Conservation (phyloP, 35 echinoderm and acorn worm genomes). For the Heliocidaris tuberculata region DNA sequence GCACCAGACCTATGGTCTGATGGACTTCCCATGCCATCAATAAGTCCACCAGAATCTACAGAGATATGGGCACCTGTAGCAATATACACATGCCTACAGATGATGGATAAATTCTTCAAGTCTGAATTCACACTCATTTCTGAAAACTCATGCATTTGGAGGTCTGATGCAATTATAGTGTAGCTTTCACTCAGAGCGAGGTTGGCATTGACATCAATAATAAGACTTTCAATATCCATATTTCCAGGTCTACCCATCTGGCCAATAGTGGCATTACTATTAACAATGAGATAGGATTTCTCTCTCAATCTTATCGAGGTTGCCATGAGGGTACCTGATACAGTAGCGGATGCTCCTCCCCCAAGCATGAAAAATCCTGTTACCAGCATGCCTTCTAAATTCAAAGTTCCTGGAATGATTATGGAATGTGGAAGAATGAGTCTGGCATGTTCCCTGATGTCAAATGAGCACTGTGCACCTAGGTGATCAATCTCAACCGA, state of each 20-base stretch:
- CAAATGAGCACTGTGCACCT: slow-evolving; percentile 65
- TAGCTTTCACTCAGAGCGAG: not conserved
- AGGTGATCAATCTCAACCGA: not conserved
- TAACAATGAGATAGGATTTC: not conserved
- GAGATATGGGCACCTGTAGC: slow-evolving; percentile 56
- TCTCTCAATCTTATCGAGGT: not conserved
- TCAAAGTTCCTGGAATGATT: not conserved
- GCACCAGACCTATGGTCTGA: slow-evolving; percentile 53
- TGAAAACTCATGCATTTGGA: slow-evolving; percentile 2
- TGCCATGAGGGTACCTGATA: slow-evolving; percentile 43
- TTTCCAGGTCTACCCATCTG: not conserved
- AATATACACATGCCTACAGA: slow-evolving; percentile 33
- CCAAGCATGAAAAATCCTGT: slow-evolving; percentile 42
- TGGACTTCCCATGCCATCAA: slow-evolving; percentile 62
- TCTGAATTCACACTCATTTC: not conserved
- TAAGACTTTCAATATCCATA: slow-evolving; percentile 37
- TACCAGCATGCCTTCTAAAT: slow-evolving; percentile 52
- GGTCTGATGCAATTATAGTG: not conserved
- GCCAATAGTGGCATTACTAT: slow-evolving; percentile 16
- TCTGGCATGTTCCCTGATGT: slow-evolving; percentile 42
- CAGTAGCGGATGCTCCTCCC: not conserved
- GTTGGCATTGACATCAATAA: slow-evolving; percentile 27
- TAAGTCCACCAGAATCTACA: slow-evolving; percentile 61
- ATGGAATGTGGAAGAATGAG: not conserved
- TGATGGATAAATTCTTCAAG: slow-evolving; percentile 33